These are phyloP conservation scores for Jaculus jaculus DNA, from an alignment of 2,113 vertebrate species.

Conservation along the genomic window DNA sequence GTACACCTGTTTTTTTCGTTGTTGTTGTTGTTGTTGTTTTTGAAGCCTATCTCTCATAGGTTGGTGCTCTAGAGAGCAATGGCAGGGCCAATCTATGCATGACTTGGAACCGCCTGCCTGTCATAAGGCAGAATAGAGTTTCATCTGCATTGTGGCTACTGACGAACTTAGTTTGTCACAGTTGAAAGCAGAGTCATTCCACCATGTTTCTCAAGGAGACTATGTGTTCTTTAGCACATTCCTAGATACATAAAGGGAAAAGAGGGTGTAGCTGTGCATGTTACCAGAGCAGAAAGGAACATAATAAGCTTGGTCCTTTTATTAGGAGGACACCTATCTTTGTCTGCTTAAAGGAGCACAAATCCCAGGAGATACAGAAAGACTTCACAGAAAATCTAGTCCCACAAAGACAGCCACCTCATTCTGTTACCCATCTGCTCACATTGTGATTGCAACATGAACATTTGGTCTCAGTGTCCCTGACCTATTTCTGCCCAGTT, in stretches of 20 bases:
- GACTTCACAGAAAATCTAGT: slow-evolving; percentile 26
- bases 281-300: not conserved
- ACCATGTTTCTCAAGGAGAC: not conserved
- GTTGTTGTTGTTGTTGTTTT: too few species aligned
- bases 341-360: not conserved
- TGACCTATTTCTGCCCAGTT: slow-evolving; percentile 71
- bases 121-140: not conserved
- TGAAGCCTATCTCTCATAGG: not conserved
- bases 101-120: not conserved
- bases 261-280: not conserved
- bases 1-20: not conserved
- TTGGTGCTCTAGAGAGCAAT: not conserved
- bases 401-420: slow-evolving; percentile 24
- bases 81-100: not conserved
- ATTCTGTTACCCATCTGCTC: slow-evolving; percentile 65
- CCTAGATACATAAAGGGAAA: not conserved
- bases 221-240: not conserved
- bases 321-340: slow-evolving; percentile 4
- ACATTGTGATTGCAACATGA: slow-evolving; percentile 30
- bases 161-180: not conserved
- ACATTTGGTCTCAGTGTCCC: slow-evolving; percentile 70
- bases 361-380: slow-evolving; percentile 15
- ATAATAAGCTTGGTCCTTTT: not conserved
- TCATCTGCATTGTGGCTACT: not conserved
- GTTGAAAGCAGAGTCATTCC: slow-evolving; percentile 5